Evolutionary conservation across 2,797 vertebrate species (phyloP), one percentile per base, ranked within the genome.

Genomic region (Sebastes dallii): DNA sequence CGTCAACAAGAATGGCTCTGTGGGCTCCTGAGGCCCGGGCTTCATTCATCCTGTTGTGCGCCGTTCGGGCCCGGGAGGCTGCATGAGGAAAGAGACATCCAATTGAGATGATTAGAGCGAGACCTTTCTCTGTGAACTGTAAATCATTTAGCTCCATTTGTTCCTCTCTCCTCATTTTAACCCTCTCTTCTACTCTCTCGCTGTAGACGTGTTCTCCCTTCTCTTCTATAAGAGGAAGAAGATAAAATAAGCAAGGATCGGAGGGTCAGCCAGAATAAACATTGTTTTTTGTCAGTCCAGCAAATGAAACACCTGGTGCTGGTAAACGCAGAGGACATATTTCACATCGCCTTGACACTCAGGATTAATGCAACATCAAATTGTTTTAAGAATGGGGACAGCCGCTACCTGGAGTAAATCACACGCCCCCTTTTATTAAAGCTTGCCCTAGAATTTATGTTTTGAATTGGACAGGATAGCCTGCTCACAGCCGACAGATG

Each of bases 231-330:
- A 75, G 58, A 82, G 75, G 78, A 82, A 83, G 77, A 86, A 87
- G 87, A 91, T 91, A 85, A 92, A 92, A 90, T 90, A 89, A 89
- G 86, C 84, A 61, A 22, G 42, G 83, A 87, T 72, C 73, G 78
- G 42, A 78, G 89, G 90, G 92, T 94, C 90, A 91, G 92, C 92
- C 94, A 94, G 90, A 90, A 91, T 85, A 95, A 95, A 95, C 92
- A 92, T 85, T 81, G 86, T 81, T 88, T 92, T 94, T 93, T 93
- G 89, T 94, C 91, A 91, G 90, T 87, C 89, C 83, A 46, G 92
- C 92, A 94, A 95, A 95, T 95, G 93, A 95, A 95, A 95, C 94
- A 95, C 94, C 94, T 95, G 94, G 91, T 92, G 92, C 91, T 93
- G 85, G 87, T 95, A 88, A 94, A 93, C 59, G 68, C 83, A 68